Base-by-base conservation (phyloP, 1,140 invertebrate genomes). In the Ceratina australensis region DNA sequence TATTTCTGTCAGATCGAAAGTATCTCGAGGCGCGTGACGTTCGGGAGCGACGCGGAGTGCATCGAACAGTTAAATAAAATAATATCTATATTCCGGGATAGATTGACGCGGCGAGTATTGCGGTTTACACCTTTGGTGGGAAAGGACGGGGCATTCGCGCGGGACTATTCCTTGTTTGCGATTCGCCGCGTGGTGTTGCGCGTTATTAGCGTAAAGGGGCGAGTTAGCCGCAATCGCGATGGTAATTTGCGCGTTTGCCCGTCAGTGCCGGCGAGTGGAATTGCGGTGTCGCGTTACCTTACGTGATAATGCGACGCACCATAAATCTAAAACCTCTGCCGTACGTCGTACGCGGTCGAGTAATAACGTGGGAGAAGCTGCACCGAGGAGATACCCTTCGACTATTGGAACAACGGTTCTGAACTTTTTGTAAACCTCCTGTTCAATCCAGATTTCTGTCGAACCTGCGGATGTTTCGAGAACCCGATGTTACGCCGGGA, bases 71-170 rank as follows among this genome's bases (percentile, higher is more conserved):
- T 22, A 24, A 59, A 76, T 76, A 60, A 76, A 77, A 61, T 10
- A 57, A 20, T 57, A 57, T 57, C 33, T 42, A 42, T 52, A 76
- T 69, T 52, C 28, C 15, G 16, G 0, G 57, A 15, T 8, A 26
- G 26, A 47, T 52, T 20, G 24, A 24, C 12, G 12, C 8, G 71
- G 18, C 50, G 61, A 16, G 33, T 42, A 42, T 87, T 89, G 89
- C 84, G 89, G 88, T 90, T 89, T 89, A 87, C 87, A 86, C 88
- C 87, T 84, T 89, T 87, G 88, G 89, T 91, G 90, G 86, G 90
- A 91, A 91, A 91, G 90, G 72, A 73, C 77, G 74, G 2, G 67
- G 26, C 13, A 26, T 47, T 61, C 66, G 49, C 56, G 69, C 8
- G 4, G 15, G 64, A 60, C 60, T 72, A 63, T 76, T 85, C 76